phyloP scores from a whole-genome alignment of 2,113 vertebrate species.

The Vulpes ferrilata region DNA sequence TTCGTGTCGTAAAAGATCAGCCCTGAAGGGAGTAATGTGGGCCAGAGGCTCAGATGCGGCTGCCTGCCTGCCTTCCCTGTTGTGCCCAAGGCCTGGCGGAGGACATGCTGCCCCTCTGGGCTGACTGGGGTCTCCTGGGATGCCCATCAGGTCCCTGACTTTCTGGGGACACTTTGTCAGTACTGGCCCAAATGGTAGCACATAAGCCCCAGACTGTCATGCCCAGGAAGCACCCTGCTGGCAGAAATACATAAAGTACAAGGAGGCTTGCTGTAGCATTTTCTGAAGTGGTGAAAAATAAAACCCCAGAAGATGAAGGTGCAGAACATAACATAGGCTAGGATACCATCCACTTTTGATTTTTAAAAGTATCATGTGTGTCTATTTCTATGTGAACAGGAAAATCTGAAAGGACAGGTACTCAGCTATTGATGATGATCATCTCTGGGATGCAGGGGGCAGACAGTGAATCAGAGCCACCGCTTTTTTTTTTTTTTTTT shows the following conservation, averaged over 20 bases:
- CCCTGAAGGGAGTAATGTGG: conserved; percentile 85
- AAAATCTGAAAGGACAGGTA: not conserved
- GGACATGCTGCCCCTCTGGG: not conserved
- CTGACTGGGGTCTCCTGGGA: not conserved
- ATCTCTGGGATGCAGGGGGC: not conserved
- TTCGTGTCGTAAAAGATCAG: conserved; percentile 98
- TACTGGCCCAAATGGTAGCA: fast-evolving
- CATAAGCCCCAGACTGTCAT: no score
- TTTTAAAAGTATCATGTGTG: not conserved
- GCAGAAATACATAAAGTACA: not conserved
- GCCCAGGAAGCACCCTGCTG: not conserved
- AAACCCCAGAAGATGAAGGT: not conserved
- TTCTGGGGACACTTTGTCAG: fast-evolving
- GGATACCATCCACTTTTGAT: not conserved
- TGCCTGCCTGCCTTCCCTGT: not conserved
- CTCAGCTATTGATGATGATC: no score
- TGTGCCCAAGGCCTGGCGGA: not conserved
- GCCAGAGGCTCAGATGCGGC: not conserved
- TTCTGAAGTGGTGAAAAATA: not conserved
- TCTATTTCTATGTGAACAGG: not conserved
- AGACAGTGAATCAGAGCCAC: not conserved
- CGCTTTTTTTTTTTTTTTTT: not conserved
- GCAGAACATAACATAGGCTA: not conserved
- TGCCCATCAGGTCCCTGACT: not conserved
- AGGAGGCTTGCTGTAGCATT: not conserved